Evolutionary conservation across 2,888 invertebrate species (phyloP), one percentile per base, ranked within the genome.

Genomic region (Pelosia muscerda): DNA sequence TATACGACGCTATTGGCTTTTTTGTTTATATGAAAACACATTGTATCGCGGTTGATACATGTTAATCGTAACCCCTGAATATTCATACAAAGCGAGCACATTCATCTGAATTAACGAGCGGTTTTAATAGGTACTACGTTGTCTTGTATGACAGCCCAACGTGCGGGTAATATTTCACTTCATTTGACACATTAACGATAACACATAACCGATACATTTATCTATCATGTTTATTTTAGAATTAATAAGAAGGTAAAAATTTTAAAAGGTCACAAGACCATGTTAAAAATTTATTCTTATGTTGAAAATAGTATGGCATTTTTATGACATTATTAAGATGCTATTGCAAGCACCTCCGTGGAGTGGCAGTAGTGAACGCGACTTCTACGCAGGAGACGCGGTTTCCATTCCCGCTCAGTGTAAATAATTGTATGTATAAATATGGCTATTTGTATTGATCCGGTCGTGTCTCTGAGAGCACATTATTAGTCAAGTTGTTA

Each of bases 41-140:
- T 75, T 74, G 71, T 80, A 67, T 59, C 56, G 64, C 60, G 25
- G 56, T 77, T 63, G 76, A 72, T 74, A 71, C 78, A 78, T 74
- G 73, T 74, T 78, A 80, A 80, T 80, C 76, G 68, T 55, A 64
- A 22, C 68, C 63, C 61, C 68, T 81, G 78, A 81, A 82, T 81
- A 81, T 81, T 80, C 80, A 81, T 75, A 66, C 57, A 66, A 73
- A 75, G 63, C 66, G 70, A 55, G 66, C 68, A 71, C 70, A 75
- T 76, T 77, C 67, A 73, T 76, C 74, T 75, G 72, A 76, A 78
- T 82, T 80, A 80, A 82, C 75, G 77, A 75, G 61, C 59, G 73
- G 72, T 81, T 80, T 81, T 75, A 73, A 72, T 77, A 57, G 57
- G 57, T 28, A 71, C 58, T 64, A 55, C 57, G 64, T 71, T 77